Base-by-base conservation (phyloP, 1,140 invertebrate species). In the Tetranychus cinnabarinus region DNA sequence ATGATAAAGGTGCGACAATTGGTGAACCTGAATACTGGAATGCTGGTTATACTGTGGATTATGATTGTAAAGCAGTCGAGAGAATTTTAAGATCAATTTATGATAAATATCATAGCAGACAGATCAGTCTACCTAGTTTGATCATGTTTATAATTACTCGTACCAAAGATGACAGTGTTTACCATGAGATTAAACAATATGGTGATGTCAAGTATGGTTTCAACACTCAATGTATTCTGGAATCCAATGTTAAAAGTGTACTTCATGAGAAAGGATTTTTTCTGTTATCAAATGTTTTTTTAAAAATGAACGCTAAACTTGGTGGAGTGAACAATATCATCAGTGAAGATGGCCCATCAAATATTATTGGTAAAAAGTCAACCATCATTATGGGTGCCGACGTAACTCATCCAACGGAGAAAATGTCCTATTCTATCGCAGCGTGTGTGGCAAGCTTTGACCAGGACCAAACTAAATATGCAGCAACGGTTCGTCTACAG, bases 271-370 rank as follows among this genome's bases (percentile, higher is more conserved):
- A 52, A 6, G 31, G 5, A n/a, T 52, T 31, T 23, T 52, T 12
- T n/a, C 79, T 79, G 0, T 68, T 77, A n/a, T 66, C 70, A 0
- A 92, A 92, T 69, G 81, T 92, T 63, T 69, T 89, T 15, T 69
- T 88, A 1, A 92, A 93, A 75, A 78, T 92, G 0, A 84, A 85
- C 70, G 80, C 84, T 0, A 91, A 92, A 71, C 67, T 91, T 42
- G 85, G 86, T 71, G 86, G 86, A 0, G 73, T 80, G 0, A 92
- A 91, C 74, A 87, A 23, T 36, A 66, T 87, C 13, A 36, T 50
- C 37, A 52, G 50, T 57, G 48, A 12, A 34, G 60, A 34, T 23
- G 56, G 55, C 13, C 12, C n/a, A 37, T 77, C 0, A 5, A 5
- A 10, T 10, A n/a, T 46, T 3, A 7, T 33, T 2, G 37, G 31